Evolutionary conservation across 2,113 vertebrate species (phyloP).

Genomic region (Engystomops pustulosus): DNA sequence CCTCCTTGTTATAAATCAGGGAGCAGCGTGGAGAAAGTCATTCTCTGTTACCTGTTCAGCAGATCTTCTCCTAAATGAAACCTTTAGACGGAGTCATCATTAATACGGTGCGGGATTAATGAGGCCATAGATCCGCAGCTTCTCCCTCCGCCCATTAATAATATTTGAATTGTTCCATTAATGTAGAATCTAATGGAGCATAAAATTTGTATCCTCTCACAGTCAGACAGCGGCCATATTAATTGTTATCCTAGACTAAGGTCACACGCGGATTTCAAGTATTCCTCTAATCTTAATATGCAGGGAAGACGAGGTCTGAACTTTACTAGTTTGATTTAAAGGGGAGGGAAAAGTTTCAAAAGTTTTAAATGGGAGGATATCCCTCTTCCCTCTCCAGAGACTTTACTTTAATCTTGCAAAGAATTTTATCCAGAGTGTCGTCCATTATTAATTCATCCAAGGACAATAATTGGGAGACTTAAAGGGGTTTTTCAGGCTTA

Average conservation of each 20-base stretch:
- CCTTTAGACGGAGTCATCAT: constrained; percentile 39
- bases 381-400: too few relatives aligned
- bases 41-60: background rate
- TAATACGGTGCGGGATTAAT: constrained; percentile 49
- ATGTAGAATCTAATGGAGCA: constrained; percentile 49
- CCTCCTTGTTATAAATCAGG: constrained; percentile 15
- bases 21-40: background rate
- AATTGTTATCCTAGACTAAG: constrained; percentile 53
- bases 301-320: background rate
- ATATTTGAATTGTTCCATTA: constrained; percentile 49
- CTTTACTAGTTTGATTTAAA: constrained; percentile 7
- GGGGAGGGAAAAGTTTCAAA: too few relatives aligned
- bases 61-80: constrained; percentile 45
- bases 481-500: too few relatives aligned
- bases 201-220: constrained; percentile 51
- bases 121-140: constrained; percentile 24
- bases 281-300: constrained; percentile 8
- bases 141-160: constrained; percentile 45
- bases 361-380: too few relatives aligned
- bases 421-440: too few relatives aligned
- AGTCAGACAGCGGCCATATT: constrained; percentile 51
- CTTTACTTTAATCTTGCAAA: too few relatives aligned
- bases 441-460: too few relatives aligned
- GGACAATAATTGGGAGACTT: too few relatives aligned
- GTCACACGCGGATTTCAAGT: constrained; percentile 30